phyloP scores from a whole-genome alignment of 2,113 vertebrate species.

The Petaurus breviceps region DNA sequence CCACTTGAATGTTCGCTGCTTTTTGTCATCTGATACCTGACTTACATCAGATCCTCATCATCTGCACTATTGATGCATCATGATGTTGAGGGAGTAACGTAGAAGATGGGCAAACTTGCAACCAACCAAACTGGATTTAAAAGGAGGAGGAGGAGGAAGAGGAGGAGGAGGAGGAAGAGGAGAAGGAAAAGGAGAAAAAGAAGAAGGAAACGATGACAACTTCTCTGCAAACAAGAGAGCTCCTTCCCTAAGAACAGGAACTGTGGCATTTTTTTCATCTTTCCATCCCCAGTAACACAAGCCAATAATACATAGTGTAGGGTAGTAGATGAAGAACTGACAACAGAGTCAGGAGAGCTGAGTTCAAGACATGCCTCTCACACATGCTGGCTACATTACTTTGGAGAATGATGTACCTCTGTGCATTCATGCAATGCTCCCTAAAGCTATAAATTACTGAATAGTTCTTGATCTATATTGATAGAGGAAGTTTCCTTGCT shows the following conservation, averaged over 20 bases:
- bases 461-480: background rate
- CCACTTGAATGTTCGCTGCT: no score
- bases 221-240: background rate
- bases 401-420: background rate
- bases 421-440: background rate
- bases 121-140: background rate
- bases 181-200: no score
- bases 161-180: no score
- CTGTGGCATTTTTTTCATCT: background rate
- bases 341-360: background rate
- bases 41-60: no score
- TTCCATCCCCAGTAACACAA: background rate
- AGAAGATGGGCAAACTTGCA: background rate
- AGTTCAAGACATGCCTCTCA: background rate
- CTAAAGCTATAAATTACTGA: background rate
- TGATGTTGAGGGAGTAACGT: background rate
- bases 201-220: no score
- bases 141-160: no score
- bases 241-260: background rate
- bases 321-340: background rate
- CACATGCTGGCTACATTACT: background rate
- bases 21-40: no score
- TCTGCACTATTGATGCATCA: no score
- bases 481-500: background rate
- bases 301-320: background rate